Evolutionary conservation across 2,113 vertebrate species (phyloP).

Genomic region (Neolamprologus ventralis): DNA sequence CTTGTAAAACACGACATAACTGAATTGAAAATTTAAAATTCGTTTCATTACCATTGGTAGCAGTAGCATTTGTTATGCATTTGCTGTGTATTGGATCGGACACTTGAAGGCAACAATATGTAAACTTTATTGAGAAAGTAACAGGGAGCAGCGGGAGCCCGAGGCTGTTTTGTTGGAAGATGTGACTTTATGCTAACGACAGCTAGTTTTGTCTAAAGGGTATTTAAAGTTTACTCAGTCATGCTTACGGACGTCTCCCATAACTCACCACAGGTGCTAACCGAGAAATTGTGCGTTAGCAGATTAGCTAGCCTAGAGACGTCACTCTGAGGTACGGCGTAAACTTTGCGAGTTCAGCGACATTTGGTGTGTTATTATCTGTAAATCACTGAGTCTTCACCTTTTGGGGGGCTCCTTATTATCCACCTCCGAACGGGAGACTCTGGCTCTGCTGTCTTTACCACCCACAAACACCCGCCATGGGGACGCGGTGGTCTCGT

Average conservation of each 20-base stretch:
- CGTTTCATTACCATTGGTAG: neutral
- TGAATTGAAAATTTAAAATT: accelerated
- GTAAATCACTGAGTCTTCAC: neutral
- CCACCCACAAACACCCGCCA: neutral
- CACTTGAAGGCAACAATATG: neutral
- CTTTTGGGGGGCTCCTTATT: neutral
- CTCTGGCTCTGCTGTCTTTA: neutral
- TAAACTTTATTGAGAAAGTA: neutral
- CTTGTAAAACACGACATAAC: neutral
- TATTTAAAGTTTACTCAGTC: neutral
- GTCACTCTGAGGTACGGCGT: neutral
- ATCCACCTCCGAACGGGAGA: neutral
- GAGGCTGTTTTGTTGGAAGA: neutral
- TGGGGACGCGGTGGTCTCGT: slow-evolving; percentile 61
- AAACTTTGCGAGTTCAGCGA: neutral
- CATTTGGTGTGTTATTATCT: neutral
- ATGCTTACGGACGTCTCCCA: neutral
- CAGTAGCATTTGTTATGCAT: neutral
- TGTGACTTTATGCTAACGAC: neutral
- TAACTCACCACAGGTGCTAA: neutral
- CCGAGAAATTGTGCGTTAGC: neutral
- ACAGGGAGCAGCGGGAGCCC: neutral
- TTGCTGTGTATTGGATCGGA: neutral
- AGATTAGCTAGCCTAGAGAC: neutral
- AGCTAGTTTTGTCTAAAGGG: neutral